phyloP scores from a whole-genome alignment of 2,797 vertebrate species.

The Heteromormyrus szaboi region DNA sequence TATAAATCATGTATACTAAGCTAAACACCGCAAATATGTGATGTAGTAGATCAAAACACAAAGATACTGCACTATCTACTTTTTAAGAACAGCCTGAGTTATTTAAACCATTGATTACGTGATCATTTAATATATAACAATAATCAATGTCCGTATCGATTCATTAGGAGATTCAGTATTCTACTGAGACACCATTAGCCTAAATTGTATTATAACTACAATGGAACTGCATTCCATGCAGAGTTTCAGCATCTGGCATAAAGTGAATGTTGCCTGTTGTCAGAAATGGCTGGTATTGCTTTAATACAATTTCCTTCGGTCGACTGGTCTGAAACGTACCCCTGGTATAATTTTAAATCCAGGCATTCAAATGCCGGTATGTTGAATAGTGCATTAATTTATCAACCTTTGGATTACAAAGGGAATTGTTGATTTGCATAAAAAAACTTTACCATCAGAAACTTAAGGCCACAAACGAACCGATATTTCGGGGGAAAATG shows the following conservation, averaged over 20 bases:
- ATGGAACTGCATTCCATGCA: not conserved
- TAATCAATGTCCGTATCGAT: not conserved
- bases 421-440: not conserved
- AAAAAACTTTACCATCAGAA: not conserved
- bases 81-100: not conserved
- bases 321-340: not conserved
- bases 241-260: not conserved
- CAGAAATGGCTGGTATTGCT: not conserved
- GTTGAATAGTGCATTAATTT: not conserved
- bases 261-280: not conserved
- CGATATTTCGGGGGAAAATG: not conserved
- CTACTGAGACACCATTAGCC: not conserved
- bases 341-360: not conserved
- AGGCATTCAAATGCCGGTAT: not conserved
- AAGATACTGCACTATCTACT: not conserved
- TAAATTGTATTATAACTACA: not conserved
- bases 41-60: not conserved
- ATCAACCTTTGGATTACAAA: not conserved
- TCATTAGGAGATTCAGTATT: not conserved
- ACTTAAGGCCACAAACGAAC: not conserved
- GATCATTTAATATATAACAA: not conserved
- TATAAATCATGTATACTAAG: not conserved
- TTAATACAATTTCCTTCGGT: not conserved
- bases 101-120: not conserved
- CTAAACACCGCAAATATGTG: not conserved